These are phyloP conservation scores for Eilema depressum DNA, from an alignment of 2,888 invertebrate species.

Conservation along the genomic window DNA sequence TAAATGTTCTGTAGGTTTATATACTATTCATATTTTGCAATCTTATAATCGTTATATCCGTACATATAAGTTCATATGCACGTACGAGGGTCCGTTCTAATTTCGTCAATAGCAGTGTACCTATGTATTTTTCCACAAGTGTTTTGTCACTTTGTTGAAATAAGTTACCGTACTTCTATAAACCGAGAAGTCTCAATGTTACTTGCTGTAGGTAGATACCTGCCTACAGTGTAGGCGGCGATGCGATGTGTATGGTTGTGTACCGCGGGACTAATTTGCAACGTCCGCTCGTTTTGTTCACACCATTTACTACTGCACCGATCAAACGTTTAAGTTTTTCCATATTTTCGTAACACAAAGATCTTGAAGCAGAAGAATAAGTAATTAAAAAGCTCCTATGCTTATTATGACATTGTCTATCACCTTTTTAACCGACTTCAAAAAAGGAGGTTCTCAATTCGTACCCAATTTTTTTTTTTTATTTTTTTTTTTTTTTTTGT, in stretches of 20 bases:
- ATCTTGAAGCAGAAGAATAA: too few species aligned
- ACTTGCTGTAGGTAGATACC: neutral
- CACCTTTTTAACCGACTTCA: too few species aligned
- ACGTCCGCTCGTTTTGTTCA: neutral
- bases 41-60: slow-evolving; percentile 35
- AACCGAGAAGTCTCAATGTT: slow-evolving; percentile 18
- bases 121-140: slow-evolving; percentile 36
- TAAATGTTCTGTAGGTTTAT: slow-evolving; percentile 23
- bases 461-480: too few species aligned
- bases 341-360: neutral
- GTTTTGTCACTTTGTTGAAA: slow-evolving; percentile 54
- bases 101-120: slow-evolving; percentile 52
- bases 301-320: slow-evolving; percentile 18
- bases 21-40: slow-evolving; percentile 42
- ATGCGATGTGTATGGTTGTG: neutral
- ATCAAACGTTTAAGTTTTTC: neutral
- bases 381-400: too few species aligned
- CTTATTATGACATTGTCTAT: too few species aligned
- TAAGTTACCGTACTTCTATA: slow-evolving; percentile 47
- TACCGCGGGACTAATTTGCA: slow-evolving; percentile 13
- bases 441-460: too few species aligned
- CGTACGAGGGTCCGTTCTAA: slow-evolving; percentile 45
- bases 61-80: slow-evolving; percentile 28
- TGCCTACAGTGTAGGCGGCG: neutral
- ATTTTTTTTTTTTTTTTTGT: too few species aligned